Percentiles rank a stretch among this genome's conserved stretches.
These are phyloP conservation scores for Nemurella pictetii DNA, from an alignment of 2,888 invertebrate genomes.

Conservation along the genomic window DNA sequence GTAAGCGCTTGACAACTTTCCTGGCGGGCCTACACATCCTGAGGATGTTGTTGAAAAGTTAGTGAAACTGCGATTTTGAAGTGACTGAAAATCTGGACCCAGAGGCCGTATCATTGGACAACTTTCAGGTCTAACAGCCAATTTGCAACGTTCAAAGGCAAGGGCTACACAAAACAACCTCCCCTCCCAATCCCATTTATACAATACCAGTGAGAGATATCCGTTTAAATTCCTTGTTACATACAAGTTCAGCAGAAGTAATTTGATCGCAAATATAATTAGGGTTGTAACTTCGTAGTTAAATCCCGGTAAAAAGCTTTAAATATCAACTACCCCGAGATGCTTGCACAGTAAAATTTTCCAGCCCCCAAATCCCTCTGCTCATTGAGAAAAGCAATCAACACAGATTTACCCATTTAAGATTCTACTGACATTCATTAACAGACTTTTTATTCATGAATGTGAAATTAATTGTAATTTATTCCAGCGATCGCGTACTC, in stretches of 20 bases:
- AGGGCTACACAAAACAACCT: background rate
- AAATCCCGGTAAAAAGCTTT: background rate
- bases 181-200: too few relatives aligned
- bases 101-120: background rate
- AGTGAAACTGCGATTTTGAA: background rate
- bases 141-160: background rate
- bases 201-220: too few relatives aligned
- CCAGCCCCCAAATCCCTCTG: background rate
- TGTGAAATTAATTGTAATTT: background rate
- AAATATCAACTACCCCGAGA: background rate
- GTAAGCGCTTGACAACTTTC: background rate
- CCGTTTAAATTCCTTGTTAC: too few relatives aligned
- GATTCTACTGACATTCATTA: background rate
- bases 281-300: background rate
- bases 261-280: background rate
- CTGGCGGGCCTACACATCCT: background rate
- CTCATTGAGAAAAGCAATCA: background rate
- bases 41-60: background rate
- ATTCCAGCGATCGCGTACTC: background rate
- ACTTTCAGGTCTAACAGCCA: background rate
- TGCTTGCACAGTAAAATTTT: too few relatives aligned
- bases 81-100: background rate
- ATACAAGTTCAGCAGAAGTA: background rate
- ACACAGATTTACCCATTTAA: background rate
- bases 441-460: background rate